Evolutionary conservation across 2,797 vertebrate species (phyloP), one percentile per base, ranked within the genome.

Genomic region (Tinamus major): DNA sequence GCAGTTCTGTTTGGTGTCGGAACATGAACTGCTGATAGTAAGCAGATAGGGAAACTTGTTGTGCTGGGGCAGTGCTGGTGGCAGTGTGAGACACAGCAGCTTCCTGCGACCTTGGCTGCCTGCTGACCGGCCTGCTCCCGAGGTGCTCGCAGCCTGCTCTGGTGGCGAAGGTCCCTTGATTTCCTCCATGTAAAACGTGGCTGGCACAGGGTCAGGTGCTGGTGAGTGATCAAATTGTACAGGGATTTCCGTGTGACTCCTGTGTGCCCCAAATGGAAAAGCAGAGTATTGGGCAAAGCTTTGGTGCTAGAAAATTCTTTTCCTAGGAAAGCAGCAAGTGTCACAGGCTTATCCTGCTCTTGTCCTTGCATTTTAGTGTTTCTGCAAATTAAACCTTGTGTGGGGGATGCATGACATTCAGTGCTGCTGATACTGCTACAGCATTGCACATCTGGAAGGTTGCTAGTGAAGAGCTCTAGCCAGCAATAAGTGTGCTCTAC

Each of bases 41-140:
- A 69, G 84, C 77, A 95, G 90, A 85, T 89, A 79, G 49, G 35
- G 84, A 68, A 79, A 35, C 90, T 89, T 9, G 86, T 93, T 94
- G 94, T 89, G 64, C 89, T 95, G 85, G 90, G 94, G 33, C 18
- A 24, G 59, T 24, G 62, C 80, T 70, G 86, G 55, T 70, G 53
- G 56, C 58, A 56, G 35, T 56, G 41, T 10, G 42, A 58, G 48
- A 71, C 58, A 7, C 21, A 61, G 29, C 71, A 70, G 90, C 35
- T 87, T 91, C 51, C 63, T 55, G 37, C 94, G 93, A 97, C 96
- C 95, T 97, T 95, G 89, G 35, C 63, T 37, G 2, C 76, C 67
- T 89, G 77, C 1, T 2, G 65, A 79, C 27, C n/a, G 58, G 13
- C 69, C 67, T 87, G 41, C 49, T 85, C 33, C 5, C 13, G 61